Base-by-base conservation (phyloP, 37 sponge, comb jelly and placozoan species). In the Aphrocallistes beatrix region DNA sequence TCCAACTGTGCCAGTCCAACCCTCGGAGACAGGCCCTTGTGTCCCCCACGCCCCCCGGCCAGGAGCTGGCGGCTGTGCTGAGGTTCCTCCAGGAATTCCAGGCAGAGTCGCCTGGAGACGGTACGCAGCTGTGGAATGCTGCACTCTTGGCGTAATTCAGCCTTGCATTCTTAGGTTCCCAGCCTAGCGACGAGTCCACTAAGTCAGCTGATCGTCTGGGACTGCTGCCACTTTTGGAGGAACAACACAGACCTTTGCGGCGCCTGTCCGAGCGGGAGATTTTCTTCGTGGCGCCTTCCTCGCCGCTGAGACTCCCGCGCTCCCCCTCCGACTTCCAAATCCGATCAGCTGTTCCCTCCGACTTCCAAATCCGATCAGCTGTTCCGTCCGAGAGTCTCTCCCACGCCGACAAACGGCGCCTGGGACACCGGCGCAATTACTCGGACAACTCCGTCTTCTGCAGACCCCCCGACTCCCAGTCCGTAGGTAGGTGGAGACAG, bases 271-370 rank as follows among this genome's bases (percentile, higher is more conserved):
- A 60, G 21, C 10, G 75, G 21, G 75, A 60, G n/a, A 60, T 60
- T 25, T 60, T 19, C n/a, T 60, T 60, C 34, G 75, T 60, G 34
- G 75, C 75, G 10, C 75, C 75, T 3, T 60, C 75, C 34, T 60
- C 75, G 28, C 75, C 75, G 10, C 75, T 60, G 25, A 3, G 75
- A 13, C 28, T 60, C 34, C 75, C 75, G 32, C 75, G 75, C 28
- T 60, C 75, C 34, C 75, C 75, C 34, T 60, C 75, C 75, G 75
- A 60, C 32, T 60, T 13, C 3, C 75, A 13, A 6, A 8, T 30
- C 75, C 25, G 75, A 19, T n/a, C n/a, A n/a, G n/a, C n/a, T n/a
- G n/a, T n/a, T n/a, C 75, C 75, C 34, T 60, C 75, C 75, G 75
- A 60, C 32, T 60, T 13, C 3, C 75, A 13, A 6, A 8, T 30